Conservation (phyloP, 2,113 vertebrate genomes). For the Sturnus vulgaris region DNA sequence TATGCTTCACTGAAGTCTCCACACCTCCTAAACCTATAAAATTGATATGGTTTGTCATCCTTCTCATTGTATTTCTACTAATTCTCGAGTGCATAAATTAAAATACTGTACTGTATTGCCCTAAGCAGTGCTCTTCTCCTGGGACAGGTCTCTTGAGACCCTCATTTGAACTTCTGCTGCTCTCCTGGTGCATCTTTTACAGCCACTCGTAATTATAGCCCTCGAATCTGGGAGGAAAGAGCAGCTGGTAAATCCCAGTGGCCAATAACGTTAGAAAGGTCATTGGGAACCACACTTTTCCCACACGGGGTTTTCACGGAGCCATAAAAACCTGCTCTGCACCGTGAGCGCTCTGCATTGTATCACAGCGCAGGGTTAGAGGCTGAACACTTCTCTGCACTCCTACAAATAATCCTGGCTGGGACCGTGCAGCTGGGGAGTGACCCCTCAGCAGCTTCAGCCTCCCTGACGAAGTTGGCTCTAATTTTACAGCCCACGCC, state of each 20-base stretch:
- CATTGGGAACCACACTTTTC: not conserved
- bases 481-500: not conserved
- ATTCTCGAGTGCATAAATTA: not conserved
- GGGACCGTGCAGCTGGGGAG: not conserved
- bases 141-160: not conserved
- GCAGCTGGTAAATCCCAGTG: not conserved
- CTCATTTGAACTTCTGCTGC: not conserved
- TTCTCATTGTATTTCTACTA: not conserved
- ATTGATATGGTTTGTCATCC: not conserved
- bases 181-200: not conserved
- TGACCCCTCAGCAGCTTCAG: not conserved
- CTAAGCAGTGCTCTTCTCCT: not conserved
- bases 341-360: not conserved
- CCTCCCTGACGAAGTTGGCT: not conserved
- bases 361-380: not conserved
- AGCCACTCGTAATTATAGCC: not conserved
- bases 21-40: not conserved
- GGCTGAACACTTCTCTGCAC: not conserved
- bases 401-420: not conserved
- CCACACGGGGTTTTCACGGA: not conserved
- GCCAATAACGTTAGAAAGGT: not conserved
- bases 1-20: not conserved
- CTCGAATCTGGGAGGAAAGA: not conserved
- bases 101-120: not conserved
- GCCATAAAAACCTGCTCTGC: not conserved